Evolutionary conservation across 2,797 vertebrate genomes (phyloP).

Genomic region (Alauda arvensis): DNA sequence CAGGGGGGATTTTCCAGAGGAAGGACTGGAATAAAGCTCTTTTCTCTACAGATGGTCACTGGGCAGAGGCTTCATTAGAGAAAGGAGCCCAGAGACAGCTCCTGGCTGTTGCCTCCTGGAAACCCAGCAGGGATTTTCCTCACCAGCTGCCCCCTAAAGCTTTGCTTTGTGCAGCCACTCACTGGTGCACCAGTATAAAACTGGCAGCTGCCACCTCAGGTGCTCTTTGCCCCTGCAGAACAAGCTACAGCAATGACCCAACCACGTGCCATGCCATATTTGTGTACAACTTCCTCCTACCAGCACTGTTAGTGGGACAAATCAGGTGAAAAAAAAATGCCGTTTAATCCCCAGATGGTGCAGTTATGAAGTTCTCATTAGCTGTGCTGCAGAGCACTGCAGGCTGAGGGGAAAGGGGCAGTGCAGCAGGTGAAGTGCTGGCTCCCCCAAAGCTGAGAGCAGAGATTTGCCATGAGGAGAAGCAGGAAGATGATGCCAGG

Average conservation of each 20-base stretch:
- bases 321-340: background rate
- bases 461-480: background rate
- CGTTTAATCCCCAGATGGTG: background rate
- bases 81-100: background rate
- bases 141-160: background rate
- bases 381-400: background rate
- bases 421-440: background rate
- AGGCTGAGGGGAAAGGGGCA: background rate
- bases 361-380: background rate
- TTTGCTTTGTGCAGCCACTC: background rate
- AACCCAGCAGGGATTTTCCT: background rate
- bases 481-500: background rate
- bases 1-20: background rate
- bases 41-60: background rate
- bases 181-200: background rate
- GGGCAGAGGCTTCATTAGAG: background rate
- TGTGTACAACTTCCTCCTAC: background rate
- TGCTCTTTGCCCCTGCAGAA: background rate
- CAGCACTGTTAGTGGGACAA: background rate
- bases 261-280: too few species aligned
- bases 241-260: background rate
- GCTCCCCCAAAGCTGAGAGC: background rate
- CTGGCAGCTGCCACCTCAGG: background rate
- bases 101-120: background rate
- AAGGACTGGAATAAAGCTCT: background rate